Conservation (phyloP, 92 coral and sea anemone genomes). For the Zoanthus sansibaricus region DNA sequence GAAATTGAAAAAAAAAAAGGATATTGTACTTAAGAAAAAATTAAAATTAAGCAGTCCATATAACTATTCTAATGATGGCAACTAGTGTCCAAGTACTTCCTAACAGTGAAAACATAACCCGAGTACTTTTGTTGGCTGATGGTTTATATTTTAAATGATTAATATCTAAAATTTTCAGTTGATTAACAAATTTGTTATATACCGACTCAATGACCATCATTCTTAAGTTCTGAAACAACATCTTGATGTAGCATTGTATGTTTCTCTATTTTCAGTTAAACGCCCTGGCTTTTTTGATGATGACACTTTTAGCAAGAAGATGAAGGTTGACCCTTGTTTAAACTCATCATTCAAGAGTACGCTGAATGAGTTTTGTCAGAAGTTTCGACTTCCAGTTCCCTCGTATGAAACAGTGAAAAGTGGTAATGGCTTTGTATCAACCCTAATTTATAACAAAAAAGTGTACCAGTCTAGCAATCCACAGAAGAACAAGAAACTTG, state of each 20-base stretch:
- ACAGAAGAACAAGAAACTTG: conserved; percentile 77
- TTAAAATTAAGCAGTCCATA: no score
- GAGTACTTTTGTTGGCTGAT: no score
- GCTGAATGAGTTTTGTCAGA: conserved; percentile 92
- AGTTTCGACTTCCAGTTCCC: conserved; percentile 81
- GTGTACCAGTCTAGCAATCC: conserved; percentile 71
- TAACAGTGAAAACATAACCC: no score
- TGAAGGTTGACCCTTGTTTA: conserved; percentile 54
- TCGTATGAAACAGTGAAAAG: conserved; percentile 71
- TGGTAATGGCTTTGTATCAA: conserved; percentile 74
- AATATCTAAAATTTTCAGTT: no score
- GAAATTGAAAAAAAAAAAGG: no score
- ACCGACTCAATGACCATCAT: no score
- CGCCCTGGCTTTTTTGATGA: conserved; percentile 17
- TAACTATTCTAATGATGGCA: no score
- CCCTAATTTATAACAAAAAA: conserved; percentile 75
- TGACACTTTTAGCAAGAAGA: conserved; percentile 65
- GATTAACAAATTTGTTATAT: no score
- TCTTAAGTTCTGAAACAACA: background rate
- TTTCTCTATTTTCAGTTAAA: background rate
- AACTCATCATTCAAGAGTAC: conserved; percentile 78
- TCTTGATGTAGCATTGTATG: background rate
- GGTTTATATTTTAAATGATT: no score
- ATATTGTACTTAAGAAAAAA: no score
- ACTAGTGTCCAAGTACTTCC: no score